Percentiles rank a stretch among this genome's conserved stretches.
Conservation (phyloP, 1,140 invertebrate species). For the Doryteuthis pealeii region DNA sequence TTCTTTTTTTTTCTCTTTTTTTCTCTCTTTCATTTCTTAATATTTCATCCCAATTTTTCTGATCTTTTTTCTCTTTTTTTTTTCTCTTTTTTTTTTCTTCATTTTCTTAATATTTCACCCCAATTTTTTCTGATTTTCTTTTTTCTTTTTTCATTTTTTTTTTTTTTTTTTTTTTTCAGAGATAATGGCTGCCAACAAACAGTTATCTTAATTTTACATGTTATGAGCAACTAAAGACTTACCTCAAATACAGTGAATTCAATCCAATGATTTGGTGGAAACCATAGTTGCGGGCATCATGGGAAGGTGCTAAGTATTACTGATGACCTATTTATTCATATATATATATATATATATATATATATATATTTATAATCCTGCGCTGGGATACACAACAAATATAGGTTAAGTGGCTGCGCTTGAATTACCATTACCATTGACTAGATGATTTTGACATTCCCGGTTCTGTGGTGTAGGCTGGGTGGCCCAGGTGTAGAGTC, state of each 20-base stretch:
- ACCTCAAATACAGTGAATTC: constrained; percentile 36
- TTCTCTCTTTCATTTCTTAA: not conserved
- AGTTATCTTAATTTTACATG: constrained; percentile 94
- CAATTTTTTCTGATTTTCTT: too few species aligned
- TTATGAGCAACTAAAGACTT: constrained; percentile 83
- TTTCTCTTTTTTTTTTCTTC: not conserved
- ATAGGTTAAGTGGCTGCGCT: too few species aligned
- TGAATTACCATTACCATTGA: too few species aligned
- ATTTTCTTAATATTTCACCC: not conserved
- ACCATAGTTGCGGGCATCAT: constrained; percentile 73
- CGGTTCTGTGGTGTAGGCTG: too few species aligned
- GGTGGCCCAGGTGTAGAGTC: too few species aligned
- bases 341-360: too few species aligned
- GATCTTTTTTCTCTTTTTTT: not conserved
- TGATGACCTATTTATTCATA: too few species aligned
- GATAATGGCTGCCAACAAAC: constrained; percentile 97
- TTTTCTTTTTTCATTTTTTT: too few species aligned
- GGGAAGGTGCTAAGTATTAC: constrained; percentile 68
- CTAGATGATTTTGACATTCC: too few species aligned
- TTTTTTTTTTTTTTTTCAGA: constrained; percentile 52
- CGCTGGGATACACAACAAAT: too few species aligned
- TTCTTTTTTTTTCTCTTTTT: not conserved
- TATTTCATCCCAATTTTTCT: not conserved
- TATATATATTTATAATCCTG: too few species aligned
- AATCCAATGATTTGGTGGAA: constrained; percentile 46